These are phyloP conservation scores for Enchytraeus crypticus DNA, from an alignment of 2,888 invertebrate species.

Conservation along the genomic window DNA sequence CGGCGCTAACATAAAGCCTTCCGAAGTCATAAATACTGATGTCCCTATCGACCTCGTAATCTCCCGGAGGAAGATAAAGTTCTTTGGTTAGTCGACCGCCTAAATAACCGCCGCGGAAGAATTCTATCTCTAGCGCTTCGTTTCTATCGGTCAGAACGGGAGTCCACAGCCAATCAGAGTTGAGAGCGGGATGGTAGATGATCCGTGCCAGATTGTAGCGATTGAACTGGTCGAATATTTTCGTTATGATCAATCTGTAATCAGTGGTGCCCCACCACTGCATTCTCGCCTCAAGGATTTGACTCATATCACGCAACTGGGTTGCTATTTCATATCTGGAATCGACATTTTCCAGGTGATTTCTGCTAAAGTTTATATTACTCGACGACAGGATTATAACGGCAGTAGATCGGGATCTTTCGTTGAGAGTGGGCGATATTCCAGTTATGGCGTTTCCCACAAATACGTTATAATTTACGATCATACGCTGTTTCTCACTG, in stretches of 20 bases:
- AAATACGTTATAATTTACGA: constrained; percentile 72
- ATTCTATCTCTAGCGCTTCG: constrained; percentile 62
- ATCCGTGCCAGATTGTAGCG: constrained; percentile 84
- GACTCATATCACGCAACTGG: constrained; percentile 70
- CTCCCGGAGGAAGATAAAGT: constrained; percentile 3
- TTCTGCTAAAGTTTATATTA: constrained; percentile 78
- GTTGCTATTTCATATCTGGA: constrained; percentile 91
- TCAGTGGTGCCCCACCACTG: constrained; percentile 72
- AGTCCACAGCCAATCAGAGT: constrained; percentile 67
- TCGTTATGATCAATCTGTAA: constrained; percentile 29
- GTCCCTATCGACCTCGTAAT: constrained; percentile 80
- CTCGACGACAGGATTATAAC: constrained; percentile 82
- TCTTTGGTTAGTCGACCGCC: constrained; percentile 31
- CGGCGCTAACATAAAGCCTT: constrained; percentile 74
- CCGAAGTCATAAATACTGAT: constrained; percentile 87
- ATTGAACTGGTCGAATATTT: constrained; percentile 44
- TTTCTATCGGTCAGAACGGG: constrained; percentile 71
- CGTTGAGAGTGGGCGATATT: constrained; percentile 56
- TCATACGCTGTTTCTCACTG: constrained; percentile 67
- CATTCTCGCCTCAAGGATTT: constrained; percentile 73
- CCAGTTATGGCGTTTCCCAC: constrained; percentile 77
- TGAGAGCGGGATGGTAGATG: constrained; percentile 79
- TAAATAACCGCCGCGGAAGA: constrained; percentile 34
- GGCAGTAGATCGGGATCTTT: constrained; percentile 84
- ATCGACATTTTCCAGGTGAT: constrained; percentile 80